Evolutionary conservation across 2,888 invertebrate species (phyloP), one percentile per base, ranked within the genome.

Genomic region (Limenitis camilla): DNA sequence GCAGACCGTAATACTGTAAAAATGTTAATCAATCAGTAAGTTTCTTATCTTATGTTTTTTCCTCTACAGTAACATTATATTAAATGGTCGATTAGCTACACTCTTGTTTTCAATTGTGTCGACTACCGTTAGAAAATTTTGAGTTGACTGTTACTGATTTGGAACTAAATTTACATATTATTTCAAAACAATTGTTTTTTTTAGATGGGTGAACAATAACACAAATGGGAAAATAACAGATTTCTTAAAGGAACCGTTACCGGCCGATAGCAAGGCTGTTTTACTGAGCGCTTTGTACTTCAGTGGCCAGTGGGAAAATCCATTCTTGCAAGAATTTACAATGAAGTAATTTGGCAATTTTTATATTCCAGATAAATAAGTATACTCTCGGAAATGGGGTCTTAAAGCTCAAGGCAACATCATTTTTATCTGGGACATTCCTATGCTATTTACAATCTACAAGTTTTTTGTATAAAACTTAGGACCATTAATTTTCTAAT

Each of bases 251-350:
- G 75, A 88, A 0, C 68, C 84, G 0, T 90, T 92, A 0, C 80
- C 89, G 0, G 63, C 74, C 0, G 66, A 72, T 1, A 93, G 93
- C 0, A 89, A 81, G 53, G 81, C 92, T 6, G 90, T 92, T 32
- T 78, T 94, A 45, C 80, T 91, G 33, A 93, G 91, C 61, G 92
- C 93, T 0, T 80, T 94, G 28, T 93, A 92, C 69, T 94, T 94
- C 65, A 91, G 88, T 49, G 93, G 92, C 5, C 89, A 90, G 56
- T 94, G 94, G 94, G 83, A 90, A 61, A 73, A 83, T 8, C 90
- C 91, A 1, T 94, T 94, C 68, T 65, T 86, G 39, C 78, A 83
- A 0, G 81, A 81, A 36, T 67, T 76, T 32, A 93, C 93, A 0
- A 74, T 67, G 58, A 85, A 84, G 91, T 91, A 79, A 72, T 79